Conservation (phyloP, 2,113 vertebrate genomes). For the Xenopus laevis region DNA sequence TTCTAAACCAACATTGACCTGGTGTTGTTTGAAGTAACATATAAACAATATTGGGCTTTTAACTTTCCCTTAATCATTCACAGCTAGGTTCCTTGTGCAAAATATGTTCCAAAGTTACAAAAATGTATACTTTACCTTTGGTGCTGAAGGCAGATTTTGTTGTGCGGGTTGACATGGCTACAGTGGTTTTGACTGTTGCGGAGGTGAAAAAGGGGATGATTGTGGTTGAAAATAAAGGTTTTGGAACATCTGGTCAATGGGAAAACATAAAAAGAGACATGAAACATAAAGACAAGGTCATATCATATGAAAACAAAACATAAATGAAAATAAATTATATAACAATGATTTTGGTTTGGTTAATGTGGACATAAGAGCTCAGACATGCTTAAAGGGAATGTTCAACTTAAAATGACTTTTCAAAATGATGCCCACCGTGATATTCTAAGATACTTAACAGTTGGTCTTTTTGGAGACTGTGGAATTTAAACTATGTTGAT, state of each 20-base stretch:
- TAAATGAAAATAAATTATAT: constrained; percentile 56
- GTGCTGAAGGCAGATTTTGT: constrained; percentile 77
- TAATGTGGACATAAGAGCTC: constrained; percentile 62
- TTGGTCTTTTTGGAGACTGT: too few species aligned
- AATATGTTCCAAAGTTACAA: too few species aligned
- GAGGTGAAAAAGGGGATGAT: constrained; percentile 88
- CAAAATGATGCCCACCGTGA: too few species aligned
- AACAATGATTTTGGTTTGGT: constrained; percentile 66
- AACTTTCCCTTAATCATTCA: too few species aligned
- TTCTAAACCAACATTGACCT: too few species aligned
- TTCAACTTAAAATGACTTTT: too few species aligned
- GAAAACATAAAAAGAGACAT: constrained; percentile 72
- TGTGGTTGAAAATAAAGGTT: constrained; percentile 91
- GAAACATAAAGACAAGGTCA: constrained; percentile 66
- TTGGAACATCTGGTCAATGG: constrained; percentile 92
- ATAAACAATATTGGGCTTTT: too few species aligned
- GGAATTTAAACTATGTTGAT: too few species aligned
- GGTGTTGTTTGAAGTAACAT: too few species aligned
- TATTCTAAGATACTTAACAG: too few species aligned
- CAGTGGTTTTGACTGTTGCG: constrained; percentile 86
- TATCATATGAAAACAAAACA: constrained; percentile 67
- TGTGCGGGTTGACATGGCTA: constrained; percentile 84
- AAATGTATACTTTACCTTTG: constrained; percentile 85
- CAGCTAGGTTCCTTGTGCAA: too few species aligned
- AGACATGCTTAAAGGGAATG: constrained; percentile 57